These are phyloP conservation scores for Stictocephala bisonia DNA, from an alignment of 2,888 invertebrate species.

Conservation along the genomic window DNA sequence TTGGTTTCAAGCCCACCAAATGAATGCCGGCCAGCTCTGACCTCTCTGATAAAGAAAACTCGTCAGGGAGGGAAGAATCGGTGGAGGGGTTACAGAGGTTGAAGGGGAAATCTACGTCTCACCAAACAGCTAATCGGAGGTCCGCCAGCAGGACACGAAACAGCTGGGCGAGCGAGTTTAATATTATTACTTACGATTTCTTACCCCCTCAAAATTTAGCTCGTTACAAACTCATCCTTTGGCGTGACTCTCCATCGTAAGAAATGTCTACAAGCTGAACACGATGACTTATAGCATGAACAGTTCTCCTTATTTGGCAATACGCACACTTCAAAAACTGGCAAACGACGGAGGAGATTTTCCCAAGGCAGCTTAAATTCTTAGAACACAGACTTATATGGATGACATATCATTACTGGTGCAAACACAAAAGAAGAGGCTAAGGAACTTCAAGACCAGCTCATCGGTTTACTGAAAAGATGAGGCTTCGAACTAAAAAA, in stretches of 20 bases:
- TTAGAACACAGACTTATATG: conserved; percentile 52
- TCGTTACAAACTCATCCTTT: background rate
- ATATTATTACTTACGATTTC: too few species aligned
- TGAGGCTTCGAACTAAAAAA: conserved; percentile 39
- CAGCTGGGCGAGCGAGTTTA: too few species aligned
- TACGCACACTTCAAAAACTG: conserved; percentile 50
- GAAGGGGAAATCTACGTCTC: too few species aligned
- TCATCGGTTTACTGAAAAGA: background rate
- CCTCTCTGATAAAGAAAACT: too few species aligned
- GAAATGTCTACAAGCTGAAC: conserved; percentile 46
- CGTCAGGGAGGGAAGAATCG: too few species aligned
- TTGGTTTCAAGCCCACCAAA: too few species aligned
- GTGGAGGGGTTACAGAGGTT: too few species aligned
- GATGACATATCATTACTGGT: conserved; percentile 55
- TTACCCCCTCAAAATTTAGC: too few species aligned
- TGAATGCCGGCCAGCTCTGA: too few species aligned
- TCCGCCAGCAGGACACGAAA: too few species aligned
- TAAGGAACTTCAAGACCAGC: background rate
- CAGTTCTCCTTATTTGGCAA: conserved; percentile 52
- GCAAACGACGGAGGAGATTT: conserved; percentile 41
- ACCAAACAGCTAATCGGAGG: too few species aligned
- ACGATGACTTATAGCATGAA: conserved; percentile 55
- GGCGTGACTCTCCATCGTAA: background rate
- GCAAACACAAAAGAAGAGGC: background rate
- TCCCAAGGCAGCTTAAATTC: conserved; percentile 44